Evolutionary conservation across 1,140 invertebrate genomes (phyloP).

Genomic region (Helicoverpa zea): DNA sequence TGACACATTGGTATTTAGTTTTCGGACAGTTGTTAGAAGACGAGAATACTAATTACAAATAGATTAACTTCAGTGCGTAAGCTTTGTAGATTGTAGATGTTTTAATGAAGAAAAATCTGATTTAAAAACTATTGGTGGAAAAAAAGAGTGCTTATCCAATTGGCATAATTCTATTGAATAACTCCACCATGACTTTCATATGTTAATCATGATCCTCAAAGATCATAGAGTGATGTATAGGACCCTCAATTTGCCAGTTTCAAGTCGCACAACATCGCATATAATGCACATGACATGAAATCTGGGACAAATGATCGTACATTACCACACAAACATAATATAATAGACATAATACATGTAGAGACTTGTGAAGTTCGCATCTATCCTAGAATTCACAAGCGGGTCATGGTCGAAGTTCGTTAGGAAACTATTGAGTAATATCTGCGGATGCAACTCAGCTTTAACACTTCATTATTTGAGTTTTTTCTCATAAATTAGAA

Average conservation of each 20-base stretch:
- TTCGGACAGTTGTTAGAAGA: neutral
- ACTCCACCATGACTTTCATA: too few species aligned
- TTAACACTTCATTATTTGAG: constrained; percentile 10
- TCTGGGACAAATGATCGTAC: neutral
- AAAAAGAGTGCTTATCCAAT: too few species aligned
- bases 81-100: too few species aligned
- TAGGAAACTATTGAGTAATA: constrained; percentile 42
- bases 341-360: neutral
- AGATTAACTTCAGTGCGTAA: too few species aligned
- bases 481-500: constrained; percentile 1
- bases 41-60: neutral
- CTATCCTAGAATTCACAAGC: constrained; percentile 12
- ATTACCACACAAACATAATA: neutral
- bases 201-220: too few species aligned
- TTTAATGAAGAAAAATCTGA: too few species aligned
- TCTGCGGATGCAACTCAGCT: constrained; percentile 18
- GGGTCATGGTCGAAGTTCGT: constrained; percentile 32
- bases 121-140: too few species aligned
- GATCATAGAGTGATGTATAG: too few species aligned
- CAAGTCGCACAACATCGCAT: too few species aligned
- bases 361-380: constrained; percentile 2
- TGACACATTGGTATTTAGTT: constrained; percentile 1
- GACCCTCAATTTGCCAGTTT: too few species aligned
- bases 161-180: too few species aligned
- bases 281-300: too few species aligned